Conservation (phyloP, 2,888 invertebrate species). For the Acleris literana region DNA sequence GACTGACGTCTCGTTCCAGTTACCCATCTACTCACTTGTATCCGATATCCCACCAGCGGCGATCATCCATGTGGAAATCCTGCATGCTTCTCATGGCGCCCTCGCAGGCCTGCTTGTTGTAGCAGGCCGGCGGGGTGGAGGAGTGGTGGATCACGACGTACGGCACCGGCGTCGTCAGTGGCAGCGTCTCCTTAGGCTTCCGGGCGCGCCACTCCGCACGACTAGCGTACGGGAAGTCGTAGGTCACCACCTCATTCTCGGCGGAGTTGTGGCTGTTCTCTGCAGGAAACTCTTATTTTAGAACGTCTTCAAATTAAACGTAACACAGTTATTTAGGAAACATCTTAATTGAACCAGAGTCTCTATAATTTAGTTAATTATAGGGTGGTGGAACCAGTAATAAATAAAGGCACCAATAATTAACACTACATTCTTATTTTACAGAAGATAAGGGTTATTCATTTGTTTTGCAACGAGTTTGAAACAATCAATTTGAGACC, state of each 20-base stretch:
- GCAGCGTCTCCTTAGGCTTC: conserved; percentile 67
- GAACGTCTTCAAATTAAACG: too few relatives aligned
- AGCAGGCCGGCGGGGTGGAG: conserved; percentile 84
- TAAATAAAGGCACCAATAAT: too few relatives aligned
- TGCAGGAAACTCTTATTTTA: too few relatives aligned
- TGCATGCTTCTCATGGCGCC: conserved; percentile 86
- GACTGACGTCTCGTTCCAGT: background rate
- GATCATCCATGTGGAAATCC: conserved; percentile 83
- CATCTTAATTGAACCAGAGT: too few relatives aligned
- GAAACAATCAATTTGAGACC: too few relatives aligned
- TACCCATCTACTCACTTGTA: conserved; percentile 61
- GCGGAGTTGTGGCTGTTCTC: conserved; percentile 16
- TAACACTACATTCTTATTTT: too few relatives aligned
- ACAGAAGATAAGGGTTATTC: too few relatives aligned
- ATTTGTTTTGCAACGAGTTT: too few relatives aligned
- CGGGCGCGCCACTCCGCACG: conserved; percentile 86
- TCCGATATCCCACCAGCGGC: conserved; percentile 87
- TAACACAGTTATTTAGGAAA: too few relatives aligned
- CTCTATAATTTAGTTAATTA: too few relatives aligned
- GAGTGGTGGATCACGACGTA: conserved; percentile 90
- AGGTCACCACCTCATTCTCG: conserved; percentile 60
- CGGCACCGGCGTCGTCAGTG: conserved; percentile 84
- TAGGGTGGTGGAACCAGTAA: too few relatives aligned
- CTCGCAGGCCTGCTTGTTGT: conserved; percentile 74
- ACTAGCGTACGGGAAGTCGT: conserved; percentile 62